A percentile compares a stretch with the other conserved stretches of the same genome.
These are phyloP conservation scores for Aphidoletes aphidimyza DNA, from an alignment of 2,888 invertebrate genomes.

Conservation along the genomic window DNA sequence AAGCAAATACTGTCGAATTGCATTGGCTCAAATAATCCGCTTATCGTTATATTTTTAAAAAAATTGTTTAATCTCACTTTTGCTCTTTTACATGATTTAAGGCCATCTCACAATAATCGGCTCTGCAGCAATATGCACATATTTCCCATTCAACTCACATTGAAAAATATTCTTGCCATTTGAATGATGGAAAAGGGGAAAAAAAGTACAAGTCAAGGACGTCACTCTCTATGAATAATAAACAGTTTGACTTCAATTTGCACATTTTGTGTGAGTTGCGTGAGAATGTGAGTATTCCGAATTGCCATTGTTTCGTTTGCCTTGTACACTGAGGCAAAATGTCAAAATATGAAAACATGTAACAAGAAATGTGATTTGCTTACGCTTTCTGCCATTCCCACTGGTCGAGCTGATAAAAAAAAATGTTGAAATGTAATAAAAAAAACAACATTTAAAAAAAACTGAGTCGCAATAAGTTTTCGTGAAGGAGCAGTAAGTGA, in stretches of 20 bases:
- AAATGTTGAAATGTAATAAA: too few relatives aligned
- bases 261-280: conserved; percentile 37
- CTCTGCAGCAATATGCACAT: not conserved
- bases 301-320: conserved; percentile 31
- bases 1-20: not conserved
- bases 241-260: conserved; percentile 6
- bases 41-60: too few relatives aligned
- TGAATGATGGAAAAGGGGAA: not conserved
- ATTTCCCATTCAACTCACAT: not conserved
- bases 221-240: conserved; percentile 33
- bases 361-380: not conserved
- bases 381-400: too few relatives aligned
- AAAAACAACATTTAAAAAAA: not conserved
- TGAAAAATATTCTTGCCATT: too few relatives aligned
- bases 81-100: not conserved
- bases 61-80: too few relatives aligned
- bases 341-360: not conserved
- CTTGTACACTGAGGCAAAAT: not conserved
- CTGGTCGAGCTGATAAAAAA: too few relatives aligned
- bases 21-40: not conserved
- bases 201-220: conserved; percentile 19
- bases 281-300: conserved; percentile 3
- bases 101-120: conserved; percentile 43
- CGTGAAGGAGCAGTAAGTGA: not conserved
- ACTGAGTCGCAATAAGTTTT: not conserved